These are phyloP conservation scores for Orthosia cruda DNA, from an alignment of 2,888 invertebrate genomes.

Conservation along the genomic window DNA sequence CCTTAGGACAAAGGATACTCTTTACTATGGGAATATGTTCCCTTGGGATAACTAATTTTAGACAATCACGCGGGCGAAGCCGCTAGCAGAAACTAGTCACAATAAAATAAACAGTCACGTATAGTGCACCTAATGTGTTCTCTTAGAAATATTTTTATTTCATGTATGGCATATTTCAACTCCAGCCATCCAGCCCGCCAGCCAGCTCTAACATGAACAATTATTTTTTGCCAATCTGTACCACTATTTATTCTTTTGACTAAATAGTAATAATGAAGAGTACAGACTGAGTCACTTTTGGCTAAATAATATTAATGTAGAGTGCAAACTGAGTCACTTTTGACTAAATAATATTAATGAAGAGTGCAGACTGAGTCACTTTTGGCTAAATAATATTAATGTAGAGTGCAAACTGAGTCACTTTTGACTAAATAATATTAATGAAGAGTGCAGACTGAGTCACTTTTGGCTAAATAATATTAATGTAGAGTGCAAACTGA, in stretches of 20 bases:
- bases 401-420: neutral
- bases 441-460: neutral
- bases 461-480: slow-evolving; percentile 6
- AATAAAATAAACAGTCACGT: too few relatives aligned
- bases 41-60: too few relatives aligned
- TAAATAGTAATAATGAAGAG: neutral
- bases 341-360: neutral
- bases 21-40: too few relatives aligned
- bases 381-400: neutral
- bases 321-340: neutral
- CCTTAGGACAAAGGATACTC: too few relatives aligned
- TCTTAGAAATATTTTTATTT: too few relatives aligned
- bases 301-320: neutral
- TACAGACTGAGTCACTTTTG: neutral
- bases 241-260: neutral
- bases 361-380: neutral
- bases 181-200: too few relatives aligned
- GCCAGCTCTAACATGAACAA: too few relatives aligned
- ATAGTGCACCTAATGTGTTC: too few relatives aligned
- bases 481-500: neutral
- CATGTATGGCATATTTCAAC: too few relatives aligned
- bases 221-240: neutral
- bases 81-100: too few relatives aligned
- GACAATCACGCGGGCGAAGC: too few relatives aligned
- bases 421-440: slow-evolving; percentile 2